A percentile compares a stretch with the other conserved stretches of the same genome.
Conservation (phyloP, 2,797 vertebrate genomes). For the Eleutherodactylus coqui region DNA sequence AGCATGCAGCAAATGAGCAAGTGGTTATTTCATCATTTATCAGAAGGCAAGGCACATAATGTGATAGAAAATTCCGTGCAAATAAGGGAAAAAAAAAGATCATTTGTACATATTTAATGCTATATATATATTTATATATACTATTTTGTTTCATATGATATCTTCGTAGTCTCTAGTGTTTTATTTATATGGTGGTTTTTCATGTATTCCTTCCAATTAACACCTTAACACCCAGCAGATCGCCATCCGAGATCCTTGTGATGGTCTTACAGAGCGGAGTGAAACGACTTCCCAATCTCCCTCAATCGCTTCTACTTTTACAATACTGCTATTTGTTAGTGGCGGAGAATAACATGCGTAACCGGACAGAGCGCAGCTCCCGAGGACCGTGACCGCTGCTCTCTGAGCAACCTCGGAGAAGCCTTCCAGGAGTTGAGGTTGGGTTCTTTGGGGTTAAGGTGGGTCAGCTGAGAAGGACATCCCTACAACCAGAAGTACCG, state of each 20-base stretch:
- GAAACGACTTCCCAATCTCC: neutral
- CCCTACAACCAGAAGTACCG: conserved; percentile 10
- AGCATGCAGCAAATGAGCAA: conserved; percentile 84
- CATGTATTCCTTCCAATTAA: conserved; percentile 30
- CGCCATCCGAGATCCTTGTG: neutral
- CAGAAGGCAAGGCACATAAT: conserved; percentile 97
- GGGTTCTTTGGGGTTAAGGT: neutral
- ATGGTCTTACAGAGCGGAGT: neutral
- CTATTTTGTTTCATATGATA: conserved; percentile 64
- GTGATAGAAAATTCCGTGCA: conserved; percentile 96
- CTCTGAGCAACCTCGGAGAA: neutral
- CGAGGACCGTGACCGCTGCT: neutral
- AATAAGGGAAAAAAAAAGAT: conserved; percentile 79
- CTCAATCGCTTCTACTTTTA: neutral
- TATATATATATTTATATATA: conserved; percentile 59
- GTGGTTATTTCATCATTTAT: conserved; percentile 84
- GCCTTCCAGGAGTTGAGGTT: neutral
- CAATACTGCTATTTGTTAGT: neutral
- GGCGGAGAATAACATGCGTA: neutral
- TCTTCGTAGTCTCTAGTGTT: conserved; percentile 61
- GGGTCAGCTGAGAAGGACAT: neutral
- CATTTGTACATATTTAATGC: conserved; percentile 62
- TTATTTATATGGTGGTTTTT: conserved; percentile 48
- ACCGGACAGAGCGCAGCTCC: neutral
- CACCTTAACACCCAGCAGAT: conserved; percentile 33